Evolutionary conservation across 2,113 vertebrate genomes (phyloP), one percentile per base, ranked within the genome.

Genomic region (Anarrhichthys ocellatus): DNA sequence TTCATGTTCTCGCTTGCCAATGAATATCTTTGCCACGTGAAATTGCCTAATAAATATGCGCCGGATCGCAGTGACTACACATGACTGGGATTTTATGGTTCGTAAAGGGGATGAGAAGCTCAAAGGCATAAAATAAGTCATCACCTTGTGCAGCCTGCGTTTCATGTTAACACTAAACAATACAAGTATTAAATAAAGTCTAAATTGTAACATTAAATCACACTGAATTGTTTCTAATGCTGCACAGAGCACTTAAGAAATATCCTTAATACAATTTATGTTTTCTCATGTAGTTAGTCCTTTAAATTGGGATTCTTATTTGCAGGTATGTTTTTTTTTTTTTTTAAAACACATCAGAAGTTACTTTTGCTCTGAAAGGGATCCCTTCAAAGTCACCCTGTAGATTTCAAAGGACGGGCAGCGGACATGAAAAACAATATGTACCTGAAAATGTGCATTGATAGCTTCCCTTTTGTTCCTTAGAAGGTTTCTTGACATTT

Each of bases 31-130:
- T 56, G 81, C 80, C 48, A 67, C 56, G 73, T 82, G 84, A 88
- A 91, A 91, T 88, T 87, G 80, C 50, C 82, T 83, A 80, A 91
- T 91, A 91, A 93, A 91, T 90, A 90, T 89, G 61, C 77, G 2
- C 48, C 50, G 70, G 64, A 76, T 71, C 4, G 59, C 82, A 24
- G 68, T 36, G 50, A 87, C 48, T 14, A 32, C 38, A 68, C 87
- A 76, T 81, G 83, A 81, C 81, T 83, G 65, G 85, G 79, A 84
- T 93, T 85, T 84, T 85, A 88, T 73, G 72, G 59, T 59, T 85
- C 17, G 66, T 79, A 76, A 73, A 79, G 71, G 32, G 20, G 20
- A 64, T 54, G 24, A 9, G 75, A 81, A 52, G 67, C 82, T 74
- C 72, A 61, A 29, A 80, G 70, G 59, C 80, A 73, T 71, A 32